Conservation (phyloP, 2,797 vertebrate genomes). For the Botia kubotai region DNA sequence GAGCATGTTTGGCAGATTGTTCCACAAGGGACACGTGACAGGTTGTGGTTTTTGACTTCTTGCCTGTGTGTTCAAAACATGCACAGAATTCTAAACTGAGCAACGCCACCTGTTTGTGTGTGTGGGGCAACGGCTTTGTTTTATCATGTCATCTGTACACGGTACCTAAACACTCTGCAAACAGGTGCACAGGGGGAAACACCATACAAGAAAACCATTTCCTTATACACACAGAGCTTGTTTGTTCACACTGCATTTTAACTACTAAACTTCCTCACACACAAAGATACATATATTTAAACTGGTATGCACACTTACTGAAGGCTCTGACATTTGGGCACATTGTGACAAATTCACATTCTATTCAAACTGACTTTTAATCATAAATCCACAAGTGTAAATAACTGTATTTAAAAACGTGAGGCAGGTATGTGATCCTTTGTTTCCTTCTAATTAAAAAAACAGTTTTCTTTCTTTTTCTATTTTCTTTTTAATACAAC, state of each 20-base stretch:
- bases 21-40: slow-evolving; percentile 4
- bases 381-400: no score
- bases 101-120: not conserved
- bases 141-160: not conserved
- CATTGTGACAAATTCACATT: no score
- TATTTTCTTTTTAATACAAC: no score
- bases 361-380: no score
- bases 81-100: slow-evolving; percentile 4
- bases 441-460: no score
- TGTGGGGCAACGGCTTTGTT: not conserved
- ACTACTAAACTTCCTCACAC: not conserved
- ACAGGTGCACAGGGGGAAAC: slow-evolving; percentile 5
- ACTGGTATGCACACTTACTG: no score
- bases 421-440: no score
- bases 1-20: no score
- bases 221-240: not conserved
- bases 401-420: no score
- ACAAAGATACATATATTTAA: not conserved
- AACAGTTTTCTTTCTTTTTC: no score
- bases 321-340: no score
- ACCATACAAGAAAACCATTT: not conserved
- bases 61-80: slow-evolving; percentile 22
- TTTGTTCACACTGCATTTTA: not conserved
- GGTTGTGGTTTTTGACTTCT: slow-evolving; percentile 24
- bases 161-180: not conserved